Evolutionary conservation across 2,888 invertebrate genomes (phyloP).

Genomic region (Chrysolina oricalcia): DNA sequence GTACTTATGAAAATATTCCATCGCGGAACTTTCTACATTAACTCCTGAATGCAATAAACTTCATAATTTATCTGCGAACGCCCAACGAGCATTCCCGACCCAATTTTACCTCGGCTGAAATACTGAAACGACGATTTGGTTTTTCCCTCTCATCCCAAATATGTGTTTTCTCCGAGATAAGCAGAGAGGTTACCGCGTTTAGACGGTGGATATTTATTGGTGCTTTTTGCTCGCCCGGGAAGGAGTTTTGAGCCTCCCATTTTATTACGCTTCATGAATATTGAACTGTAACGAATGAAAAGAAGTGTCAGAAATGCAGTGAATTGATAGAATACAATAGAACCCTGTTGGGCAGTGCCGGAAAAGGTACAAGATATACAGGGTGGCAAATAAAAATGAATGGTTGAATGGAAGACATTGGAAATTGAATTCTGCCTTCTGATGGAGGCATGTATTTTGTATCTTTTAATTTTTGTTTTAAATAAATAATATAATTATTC

Average conservation of each 20-base stretch:
- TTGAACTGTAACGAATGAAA: background rate
- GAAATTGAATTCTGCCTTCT: no score
- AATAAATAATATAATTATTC: no score
- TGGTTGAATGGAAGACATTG: no score
- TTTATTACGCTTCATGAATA: constrained; percentile 4
- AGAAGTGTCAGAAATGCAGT: background rate
- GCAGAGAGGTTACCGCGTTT: background rate
- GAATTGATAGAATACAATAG: no score
- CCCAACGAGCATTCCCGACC: background rate
- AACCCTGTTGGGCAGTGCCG: no score
- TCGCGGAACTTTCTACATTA: constrained; percentile 28
- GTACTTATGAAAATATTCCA: constrained; percentile 16
- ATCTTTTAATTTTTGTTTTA: no score
- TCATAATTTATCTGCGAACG: constrained; percentile 36
- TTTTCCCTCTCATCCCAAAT: background rate
- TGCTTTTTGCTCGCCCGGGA: background rate
- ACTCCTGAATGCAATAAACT: constrained; percentile 40
- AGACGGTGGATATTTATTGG: background rate
- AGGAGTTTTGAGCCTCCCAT: background rate
- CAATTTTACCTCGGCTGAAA: background rate
- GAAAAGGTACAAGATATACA: no score
- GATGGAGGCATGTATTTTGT: no score
- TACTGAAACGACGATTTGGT: background rate
- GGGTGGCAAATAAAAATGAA: no score
- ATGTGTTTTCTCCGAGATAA: background rate